A percentile compares a stretch with the other conserved stretches of the same genome.
These are phyloP conservation scores for Orthonychiurus folsomi DNA, from an alignment of 2,888 invertebrate genomes.

Conservation along the genomic window DNA sequence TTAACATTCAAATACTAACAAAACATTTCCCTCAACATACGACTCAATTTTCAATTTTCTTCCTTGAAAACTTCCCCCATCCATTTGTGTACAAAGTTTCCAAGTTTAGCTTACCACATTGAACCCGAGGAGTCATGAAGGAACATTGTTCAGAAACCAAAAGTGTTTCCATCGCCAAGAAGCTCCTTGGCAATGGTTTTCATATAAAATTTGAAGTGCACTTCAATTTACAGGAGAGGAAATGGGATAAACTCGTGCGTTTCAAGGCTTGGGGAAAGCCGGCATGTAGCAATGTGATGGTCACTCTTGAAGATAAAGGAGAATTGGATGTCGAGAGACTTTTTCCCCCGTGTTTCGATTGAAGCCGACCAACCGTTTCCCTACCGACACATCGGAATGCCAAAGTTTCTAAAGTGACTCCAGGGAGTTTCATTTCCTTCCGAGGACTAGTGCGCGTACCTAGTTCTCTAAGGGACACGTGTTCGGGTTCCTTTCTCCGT, in stretches of 20 bases:
- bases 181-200: too few relatives aligned
- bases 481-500: too few relatives aligned
- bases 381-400: conserved; percentile 21
- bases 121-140: too few relatives aligned
- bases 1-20: too few relatives aligned
- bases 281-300: neutral
- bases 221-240: neutral
- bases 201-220: neutral
- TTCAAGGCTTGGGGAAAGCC: neutral
- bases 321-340: conserved; percentile 8
- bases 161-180: too few relatives aligned
- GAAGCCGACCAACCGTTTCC: conserved; percentile 1
- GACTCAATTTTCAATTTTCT: too few relatives aligned
- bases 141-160: too few relatives aligned
- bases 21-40: too few relatives aligned
- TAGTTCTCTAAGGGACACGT: neutral
- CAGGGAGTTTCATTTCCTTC: conserved; percentile 16
- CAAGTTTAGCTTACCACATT: too few relatives aligned
- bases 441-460: too few relatives aligned
- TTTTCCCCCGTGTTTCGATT: conserved; percentile 18
- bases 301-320: neutral
- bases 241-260: neutral
- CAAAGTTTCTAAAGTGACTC: conserved; percentile 28
- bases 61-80: too few relatives aligned
- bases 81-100: too few relatives aligned